phyloP scores from a whole-genome alignment of 2,888 invertebrate genomes.

The Melanotus villosus region DNA sequence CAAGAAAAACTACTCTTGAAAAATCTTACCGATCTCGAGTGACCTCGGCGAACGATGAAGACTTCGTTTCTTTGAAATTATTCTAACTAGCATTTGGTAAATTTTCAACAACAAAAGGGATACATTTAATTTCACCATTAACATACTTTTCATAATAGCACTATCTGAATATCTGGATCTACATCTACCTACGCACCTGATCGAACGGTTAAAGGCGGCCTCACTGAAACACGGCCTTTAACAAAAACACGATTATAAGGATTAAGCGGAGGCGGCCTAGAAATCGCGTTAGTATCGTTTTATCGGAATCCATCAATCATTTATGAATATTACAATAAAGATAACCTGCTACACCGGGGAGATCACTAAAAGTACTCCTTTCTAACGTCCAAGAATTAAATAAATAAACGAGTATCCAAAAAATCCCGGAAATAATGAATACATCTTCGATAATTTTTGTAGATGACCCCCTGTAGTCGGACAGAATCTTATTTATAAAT shows the following conservation, averaged over 20 bases:
- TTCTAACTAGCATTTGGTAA: no score
- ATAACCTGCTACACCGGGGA: not conserved
- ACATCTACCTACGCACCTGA: slow-evolving; percentile 33
- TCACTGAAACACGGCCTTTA: slow-evolving; percentile 4
- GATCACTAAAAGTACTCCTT: no score
- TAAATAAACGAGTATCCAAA: no score
- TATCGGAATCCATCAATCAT: slow-evolving; percentile 36
- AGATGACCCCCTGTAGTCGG: no score
- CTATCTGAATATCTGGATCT: slow-evolving; percentile 35
- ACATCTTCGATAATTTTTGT: no score
- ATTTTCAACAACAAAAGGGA: slow-evolving; percentile 7
- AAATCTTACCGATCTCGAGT: not conserved
- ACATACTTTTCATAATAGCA: slow-evolving; percentile 25
- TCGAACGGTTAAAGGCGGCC: slow-evolving; percentile 31
- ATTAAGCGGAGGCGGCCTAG: slow-evolving; percentile 38
- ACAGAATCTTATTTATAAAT: no score
- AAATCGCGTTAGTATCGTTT: slow-evolving; percentile 30
- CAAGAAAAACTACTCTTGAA: slow-evolving; percentile 16
- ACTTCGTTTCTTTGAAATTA: not conserved
- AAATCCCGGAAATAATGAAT: no score
- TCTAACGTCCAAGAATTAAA: no score
- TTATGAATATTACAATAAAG: slow-evolving; percentile 1
- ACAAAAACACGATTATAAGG: slow-evolving; percentile 28
- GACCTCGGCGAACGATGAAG: not conserved
- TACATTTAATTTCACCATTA: slow-evolving; percentile 23